phyloP scores from a whole-genome alignment of 1,140 invertebrate species.

The Drosophila varians region DNA sequence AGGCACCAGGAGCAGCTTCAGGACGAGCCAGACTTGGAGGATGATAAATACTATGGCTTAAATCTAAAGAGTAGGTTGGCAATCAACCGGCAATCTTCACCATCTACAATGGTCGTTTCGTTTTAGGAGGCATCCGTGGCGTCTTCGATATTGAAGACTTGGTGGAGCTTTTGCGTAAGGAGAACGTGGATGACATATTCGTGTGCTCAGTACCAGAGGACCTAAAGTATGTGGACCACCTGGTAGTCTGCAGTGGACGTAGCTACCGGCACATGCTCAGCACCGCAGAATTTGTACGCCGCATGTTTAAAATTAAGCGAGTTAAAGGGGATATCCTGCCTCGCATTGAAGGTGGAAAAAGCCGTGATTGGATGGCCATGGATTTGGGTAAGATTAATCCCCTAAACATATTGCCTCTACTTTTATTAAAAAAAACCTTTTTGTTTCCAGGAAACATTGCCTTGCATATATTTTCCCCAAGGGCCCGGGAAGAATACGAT shows the following conservation, averaged over 20 bases:
- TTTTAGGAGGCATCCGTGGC: conserved; percentile 90
- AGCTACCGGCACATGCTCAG: conserved; percentile 91
- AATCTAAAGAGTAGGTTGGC: conserved; percentile 85
- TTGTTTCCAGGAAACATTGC: conserved; percentile 91
- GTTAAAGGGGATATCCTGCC: conserved; percentile 88
- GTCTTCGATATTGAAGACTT: conserved; percentile 95
- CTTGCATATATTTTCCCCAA: conserved; percentile 92
- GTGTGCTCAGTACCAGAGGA: conserved; percentile 90
- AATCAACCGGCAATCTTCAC: background rate
- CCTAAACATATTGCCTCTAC: conserved; percentile 3
- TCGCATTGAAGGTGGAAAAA: conserved; percentile 90
- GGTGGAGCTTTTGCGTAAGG: conserved; percentile 89
- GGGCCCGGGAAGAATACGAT: conserved; percentile 90
- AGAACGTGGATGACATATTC: conserved; percentile 92
- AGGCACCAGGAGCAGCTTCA: conserved; percentile 72
- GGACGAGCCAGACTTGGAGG: conserved; percentile 43
- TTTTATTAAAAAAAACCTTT: no score
- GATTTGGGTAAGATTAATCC: conserved; percentile 89
- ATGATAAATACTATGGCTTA: conserved; percentile 83
- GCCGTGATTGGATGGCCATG: conserved; percentile 93
- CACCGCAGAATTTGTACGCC: conserved; percentile 90
- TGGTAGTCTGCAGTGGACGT: conserved; percentile 90
- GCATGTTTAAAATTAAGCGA: conserved; percentile 91
- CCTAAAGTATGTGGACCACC: conserved; percentile 91
- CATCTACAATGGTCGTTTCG: background rate